phyloP scores from a whole-genome alignment of 1,140 invertebrate species.

The Heliothis virescens region DNA sequence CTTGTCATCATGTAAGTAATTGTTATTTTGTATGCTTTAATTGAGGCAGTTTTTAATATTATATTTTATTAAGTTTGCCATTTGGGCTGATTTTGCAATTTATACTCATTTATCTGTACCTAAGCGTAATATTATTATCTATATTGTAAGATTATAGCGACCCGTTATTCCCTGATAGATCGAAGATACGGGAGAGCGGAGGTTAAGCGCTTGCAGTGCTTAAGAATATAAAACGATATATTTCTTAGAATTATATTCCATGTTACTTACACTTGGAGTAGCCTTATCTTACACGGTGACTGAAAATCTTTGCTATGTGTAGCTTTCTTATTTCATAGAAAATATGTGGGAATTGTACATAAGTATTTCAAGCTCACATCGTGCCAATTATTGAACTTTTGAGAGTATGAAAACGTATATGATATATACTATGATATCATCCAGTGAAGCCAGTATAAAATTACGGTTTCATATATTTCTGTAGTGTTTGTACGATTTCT shows the following conservation, averaged over 20 bases:
- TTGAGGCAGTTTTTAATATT: slow-evolving; percentile 42
- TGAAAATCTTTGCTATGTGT: slow-evolving; percentile 37
- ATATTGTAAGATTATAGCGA: slow-evolving; percentile 58
- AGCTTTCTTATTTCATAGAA: slow-evolving; percentile 31
- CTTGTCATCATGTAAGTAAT: slow-evolving; percentile 28
- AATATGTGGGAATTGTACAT: slow-evolving; percentile 61
- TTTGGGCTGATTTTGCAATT: slow-evolving; percentile 36
- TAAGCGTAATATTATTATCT: slow-evolving; percentile 39
- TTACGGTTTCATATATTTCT: slow-evolving; percentile 36
- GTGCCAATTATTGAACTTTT: slow-evolving; percentile 60
- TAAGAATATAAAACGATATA: slow-evolving; percentile 33
- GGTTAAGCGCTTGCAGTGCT: slow-evolving; percentile 59
- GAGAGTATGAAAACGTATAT: slow-evolving; percentile 18
- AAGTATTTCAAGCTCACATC: slow-evolving; percentile 61
- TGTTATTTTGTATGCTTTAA: slow-evolving; percentile 41
- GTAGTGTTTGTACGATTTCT: slow-evolving; percentile 56
- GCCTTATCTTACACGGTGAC: slow-evolving; percentile 33
- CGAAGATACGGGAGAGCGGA: slow-evolving; percentile 73
- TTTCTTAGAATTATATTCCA: slow-evolving; percentile 38
- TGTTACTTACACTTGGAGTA: slow-evolving; percentile 9
- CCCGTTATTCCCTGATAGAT: slow-evolving; percentile 67
- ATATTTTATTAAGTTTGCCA: slow-evolving; percentile 29
- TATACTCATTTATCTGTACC: slow-evolving; percentile 42
- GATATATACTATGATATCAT: slow-evolving; percentile 39
- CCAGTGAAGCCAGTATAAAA: slow-evolving; percentile 61